Evolutionary conservation across 2,888 invertebrate genomes (phyloP).

Genomic region (Andrena bicolor): DNA sequence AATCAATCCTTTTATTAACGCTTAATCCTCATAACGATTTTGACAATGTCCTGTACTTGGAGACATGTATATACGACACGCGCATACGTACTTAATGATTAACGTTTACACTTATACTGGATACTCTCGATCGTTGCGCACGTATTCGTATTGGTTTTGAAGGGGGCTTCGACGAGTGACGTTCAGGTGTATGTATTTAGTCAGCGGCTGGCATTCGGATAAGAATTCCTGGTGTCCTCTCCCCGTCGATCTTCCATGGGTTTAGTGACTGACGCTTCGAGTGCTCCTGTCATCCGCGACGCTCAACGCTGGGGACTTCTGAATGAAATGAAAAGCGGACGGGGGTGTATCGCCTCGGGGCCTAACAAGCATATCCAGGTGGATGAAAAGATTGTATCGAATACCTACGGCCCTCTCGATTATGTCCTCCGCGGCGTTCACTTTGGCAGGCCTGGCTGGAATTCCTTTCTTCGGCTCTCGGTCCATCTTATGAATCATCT

Average conservation of each 20-base stretch:
- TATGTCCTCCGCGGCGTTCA: constrained; percentile 89
- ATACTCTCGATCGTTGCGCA: constrained; percentile 38
- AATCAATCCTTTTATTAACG: constrained; percentile 71
- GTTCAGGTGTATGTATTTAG: constrained; percentile 6
- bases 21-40: constrained; percentile 30
- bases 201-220: not conserved
- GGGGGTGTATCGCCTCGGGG: no score
- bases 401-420: constrained; percentile 82
- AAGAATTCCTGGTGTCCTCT: constrained; percentile 9
- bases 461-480: constrained; percentile 89
- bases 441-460: constrained; percentile 88
- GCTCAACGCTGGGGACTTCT: constrained; percentile 82
- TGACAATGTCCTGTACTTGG: constrained; percentile 32
- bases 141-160: constrained; percentile 19
- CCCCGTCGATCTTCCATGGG: constrained; percentile 15
- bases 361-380: not conserved
- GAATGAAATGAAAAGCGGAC: constrained; percentile 58
- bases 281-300: constrained; percentile 76
- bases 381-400: constrained; percentile 4
- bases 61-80: constrained; percentile 51
- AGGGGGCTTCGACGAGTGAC: not conserved
- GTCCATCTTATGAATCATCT: constrained; percentile 92
- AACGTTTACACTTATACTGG: constrained; percentile 34
- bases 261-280: constrained; percentile 79
- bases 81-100: constrained; percentile 46